Conservation (phyloP, 35 echinoderm and acorn worm species). For the Ptychodera flava region DNA sequence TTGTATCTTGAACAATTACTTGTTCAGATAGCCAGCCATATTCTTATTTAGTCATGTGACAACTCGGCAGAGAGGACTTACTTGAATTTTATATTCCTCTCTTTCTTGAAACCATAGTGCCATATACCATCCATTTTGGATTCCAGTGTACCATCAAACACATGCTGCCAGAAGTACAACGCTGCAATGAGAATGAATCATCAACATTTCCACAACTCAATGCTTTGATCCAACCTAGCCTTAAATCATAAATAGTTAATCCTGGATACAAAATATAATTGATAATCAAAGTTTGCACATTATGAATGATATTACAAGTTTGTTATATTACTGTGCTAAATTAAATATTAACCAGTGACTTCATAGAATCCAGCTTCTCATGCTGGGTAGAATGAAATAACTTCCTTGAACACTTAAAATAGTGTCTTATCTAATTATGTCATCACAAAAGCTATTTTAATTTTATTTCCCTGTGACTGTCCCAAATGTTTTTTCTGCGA, state of each 20-base stretch:
- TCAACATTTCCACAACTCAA: no score
- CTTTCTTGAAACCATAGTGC: conserved; percentile 43
- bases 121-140: conserved; percentile 35
- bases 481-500: no score
- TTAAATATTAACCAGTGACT: background rate
- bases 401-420: no score
- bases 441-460: no score
- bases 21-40: no score
- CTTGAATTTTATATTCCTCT: conserved; percentile 44
- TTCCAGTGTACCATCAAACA: conserved; percentile 45
- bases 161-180: conserved; percentile 75
- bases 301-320: background rate
- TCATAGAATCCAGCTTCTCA: background rate
- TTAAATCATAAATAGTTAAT: background rate
- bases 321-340: background rate
- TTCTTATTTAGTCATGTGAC: no score
- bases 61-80: no score
- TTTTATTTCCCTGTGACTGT: no score
- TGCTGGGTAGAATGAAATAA: no score
- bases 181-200: conserved; percentile 23
- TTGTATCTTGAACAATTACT: no score
- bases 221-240: no score
- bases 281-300: background rate
- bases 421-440: no score
- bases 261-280: background rate